Evolutionary conservation across 2,888 invertebrate species (phyloP), one percentile per base, ranked within the genome.

Genomic region (Sarcophaga caerulescens): DNA sequence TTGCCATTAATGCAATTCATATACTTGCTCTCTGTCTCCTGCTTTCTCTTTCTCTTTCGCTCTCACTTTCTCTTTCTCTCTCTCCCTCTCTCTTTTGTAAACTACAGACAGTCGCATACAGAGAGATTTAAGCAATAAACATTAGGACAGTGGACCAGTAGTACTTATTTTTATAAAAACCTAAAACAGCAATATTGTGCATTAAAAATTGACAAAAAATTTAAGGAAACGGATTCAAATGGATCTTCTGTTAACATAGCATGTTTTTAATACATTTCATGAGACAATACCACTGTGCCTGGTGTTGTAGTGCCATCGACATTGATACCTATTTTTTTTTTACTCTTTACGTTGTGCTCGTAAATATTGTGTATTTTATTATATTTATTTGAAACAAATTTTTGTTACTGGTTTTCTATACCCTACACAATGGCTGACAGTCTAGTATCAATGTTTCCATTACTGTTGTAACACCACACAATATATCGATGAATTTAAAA

Each of bases 1-100:
- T 62, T 76, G 65, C 21, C 70, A 60, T 76, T 80, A 71, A 70
- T 76, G 79, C 79, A 68, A 45, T 68, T 62, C 44, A 66, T n/a
- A 52, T 17, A 14, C 52, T 52, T 52, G 12, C 52, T 17, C 52
- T 52, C 52, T 52, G 52, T 52, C 12, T 17, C 52, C 17, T 14
- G 4, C 12, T 14, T 17, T 52, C 12, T 52, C 52, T 47, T 12
- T 10, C 47, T 1, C 11, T 47, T 12, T 47, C 25, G 4, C 10
- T 47, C 14, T 47, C 11, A 3, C 11, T 4, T 4, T 47, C 11
- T 47, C 47, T 14, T 4, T 11, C 47, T 47, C 47, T 47, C 14
- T 47, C 10, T 47, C 14, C 14, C 10, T 2, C 2, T 35, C 35
- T 35, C 35, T 12, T 14, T 52, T 52, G 14, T 14, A 52, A 52